These are phyloP conservation scores for Euwallacea similis DNA, from an alignment of 1,140 invertebrate genomes.

Conservation along the genomic window DNA sequence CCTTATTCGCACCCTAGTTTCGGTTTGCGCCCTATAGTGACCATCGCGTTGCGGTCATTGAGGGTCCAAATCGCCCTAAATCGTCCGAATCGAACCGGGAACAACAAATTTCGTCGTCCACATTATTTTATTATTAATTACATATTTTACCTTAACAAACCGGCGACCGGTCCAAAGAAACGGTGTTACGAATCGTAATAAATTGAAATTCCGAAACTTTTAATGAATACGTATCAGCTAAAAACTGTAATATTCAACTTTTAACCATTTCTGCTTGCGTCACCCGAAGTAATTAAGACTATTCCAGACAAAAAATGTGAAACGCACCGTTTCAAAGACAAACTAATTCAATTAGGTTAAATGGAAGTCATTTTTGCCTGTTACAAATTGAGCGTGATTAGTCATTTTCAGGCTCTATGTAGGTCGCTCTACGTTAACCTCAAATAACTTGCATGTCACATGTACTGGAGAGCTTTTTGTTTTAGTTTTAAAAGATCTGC, in stretches of 20 bases:
- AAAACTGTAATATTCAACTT: conserved; percentile 18
- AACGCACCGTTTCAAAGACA: conserved; percentile 7
- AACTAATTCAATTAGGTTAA: conserved; percentile 12
- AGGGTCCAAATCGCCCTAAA: background rate
- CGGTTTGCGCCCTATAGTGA: conserved; percentile 19
- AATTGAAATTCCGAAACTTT: conserved; percentile 28
- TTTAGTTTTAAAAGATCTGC: too few species aligned
- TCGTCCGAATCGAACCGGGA: background rate
- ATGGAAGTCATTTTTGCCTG: background rate
- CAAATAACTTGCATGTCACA: too few species aligned
- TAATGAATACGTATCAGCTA: conserved; percentile 21
- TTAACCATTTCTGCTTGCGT: conserved; percentile 19
- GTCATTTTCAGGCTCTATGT: too few species aligned
- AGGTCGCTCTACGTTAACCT: too few species aligned
- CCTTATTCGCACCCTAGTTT: conserved; percentile 18
- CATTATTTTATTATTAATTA: conserved; percentile 6
- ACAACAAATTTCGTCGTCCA: background rate
- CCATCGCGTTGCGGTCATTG: background rate
- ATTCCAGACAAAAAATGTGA: background rate
- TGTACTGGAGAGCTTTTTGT: too few species aligned
- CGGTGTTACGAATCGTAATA: conserved; percentile 25
- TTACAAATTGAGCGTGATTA: background rate
- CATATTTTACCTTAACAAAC: conserved; percentile 13
- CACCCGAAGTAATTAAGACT: conserved; percentile 9
- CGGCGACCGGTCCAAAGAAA: conserved; percentile 6